These are phyloP conservation scores for Craniophora ligustri DNA, from an alignment of 2,888 invertebrate genomes.

Conservation along the genomic window DNA sequence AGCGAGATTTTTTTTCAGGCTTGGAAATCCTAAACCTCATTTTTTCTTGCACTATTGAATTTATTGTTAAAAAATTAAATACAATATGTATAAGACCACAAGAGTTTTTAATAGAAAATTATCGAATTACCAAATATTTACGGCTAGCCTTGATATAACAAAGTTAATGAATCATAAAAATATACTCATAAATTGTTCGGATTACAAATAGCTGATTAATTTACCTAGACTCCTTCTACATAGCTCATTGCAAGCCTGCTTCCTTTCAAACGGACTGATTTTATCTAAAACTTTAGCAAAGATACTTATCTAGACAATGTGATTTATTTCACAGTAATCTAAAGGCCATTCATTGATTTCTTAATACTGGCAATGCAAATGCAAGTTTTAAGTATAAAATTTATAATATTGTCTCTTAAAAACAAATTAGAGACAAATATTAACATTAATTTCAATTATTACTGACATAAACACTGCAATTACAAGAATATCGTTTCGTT, in stretches of 20 bases:
- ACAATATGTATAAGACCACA: too few species aligned
- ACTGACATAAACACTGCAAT: slow-evolving; percentile 2
- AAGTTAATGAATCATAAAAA: too few species aligned
- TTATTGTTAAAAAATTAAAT: too few species aligned
- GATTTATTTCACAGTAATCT: slow-evolving; percentile 40
- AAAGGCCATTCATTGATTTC: slow-evolving; percentile 30
- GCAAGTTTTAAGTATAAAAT: slow-evolving; percentile 10
- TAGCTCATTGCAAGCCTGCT: slow-evolving; percentile 13
- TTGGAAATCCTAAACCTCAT: too few species aligned
- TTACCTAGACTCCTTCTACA: slow-evolving; percentile 1
- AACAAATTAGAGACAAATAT: background rate
- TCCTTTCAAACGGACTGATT: slow-evolving; percentile 34
- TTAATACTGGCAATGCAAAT: slow-evolving; percentile 10
- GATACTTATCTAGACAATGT: slow-evolving; percentile 38
- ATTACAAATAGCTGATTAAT: background rate
- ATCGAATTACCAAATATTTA: too few species aligned
- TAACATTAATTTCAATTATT: slow-evolving; percentile 1
- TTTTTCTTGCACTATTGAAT: too few species aligned
- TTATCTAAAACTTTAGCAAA: slow-evolving; percentile 25
- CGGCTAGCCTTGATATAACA: too few species aligned
- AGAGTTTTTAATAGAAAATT: too few species aligned
- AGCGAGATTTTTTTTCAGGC: too few species aligned
- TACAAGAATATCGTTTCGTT: slow-evolving; percentile 19
- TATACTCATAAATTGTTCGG: background rate
- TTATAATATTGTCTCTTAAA: background rate